Conservation (phyloP, 2,888 invertebrate species). For the Gryllus longicercus region DNA sequence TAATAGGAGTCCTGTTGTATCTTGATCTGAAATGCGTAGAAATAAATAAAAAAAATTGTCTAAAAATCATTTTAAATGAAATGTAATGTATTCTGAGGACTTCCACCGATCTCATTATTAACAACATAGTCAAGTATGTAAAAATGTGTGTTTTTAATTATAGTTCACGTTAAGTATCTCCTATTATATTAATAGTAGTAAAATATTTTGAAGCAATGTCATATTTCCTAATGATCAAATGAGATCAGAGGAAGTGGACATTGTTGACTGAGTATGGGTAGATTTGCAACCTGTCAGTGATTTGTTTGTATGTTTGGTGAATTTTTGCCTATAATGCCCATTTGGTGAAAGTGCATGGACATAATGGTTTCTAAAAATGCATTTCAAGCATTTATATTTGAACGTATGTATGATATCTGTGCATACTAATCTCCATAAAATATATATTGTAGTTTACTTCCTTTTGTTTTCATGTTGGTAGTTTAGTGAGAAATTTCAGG, state of each 20-base stretch:
- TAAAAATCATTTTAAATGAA: slow-evolving; percentile 20
- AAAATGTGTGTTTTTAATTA: slow-evolving; percentile 31
- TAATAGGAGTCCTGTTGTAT: background rate
- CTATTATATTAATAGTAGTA: slow-evolving; percentile 31
- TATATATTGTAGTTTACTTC: too few species aligned
- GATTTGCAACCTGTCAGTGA: background rate
- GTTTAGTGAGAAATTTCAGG: too few species aligned
- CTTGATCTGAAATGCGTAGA: background rate
- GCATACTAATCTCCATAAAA: background rate
- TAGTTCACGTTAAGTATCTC: slow-evolving; percentile 34
- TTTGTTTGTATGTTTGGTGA: background rate
- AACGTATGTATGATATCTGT: slow-evolving; percentile 20
- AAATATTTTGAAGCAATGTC: slow-evolving; percentile 18
- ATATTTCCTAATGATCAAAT: slow-evolving; percentile 20
- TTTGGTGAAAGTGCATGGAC: background rate
- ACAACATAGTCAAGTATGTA: slow-evolving; percentile 35
- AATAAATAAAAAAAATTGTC: background rate
- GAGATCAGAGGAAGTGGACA: slow-evolving; percentile 24
- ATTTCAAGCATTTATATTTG: background rate
- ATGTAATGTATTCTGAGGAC: slow-evolving; percentile 25
- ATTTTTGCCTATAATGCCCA: background rate
- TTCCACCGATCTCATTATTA: slow-evolving; percentile 36
- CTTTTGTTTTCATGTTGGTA: too few species aligned
- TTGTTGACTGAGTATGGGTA: slow-evolving; percentile 23
- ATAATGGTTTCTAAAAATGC: slow-evolving; percentile 9